A percentile compares a stretch with the other conserved stretches of the same genome.
Evolutionary conservation across 2,797 vertebrate species (phyloP).

Genomic region (Tokudaia tokunoshimensis): DNA sequence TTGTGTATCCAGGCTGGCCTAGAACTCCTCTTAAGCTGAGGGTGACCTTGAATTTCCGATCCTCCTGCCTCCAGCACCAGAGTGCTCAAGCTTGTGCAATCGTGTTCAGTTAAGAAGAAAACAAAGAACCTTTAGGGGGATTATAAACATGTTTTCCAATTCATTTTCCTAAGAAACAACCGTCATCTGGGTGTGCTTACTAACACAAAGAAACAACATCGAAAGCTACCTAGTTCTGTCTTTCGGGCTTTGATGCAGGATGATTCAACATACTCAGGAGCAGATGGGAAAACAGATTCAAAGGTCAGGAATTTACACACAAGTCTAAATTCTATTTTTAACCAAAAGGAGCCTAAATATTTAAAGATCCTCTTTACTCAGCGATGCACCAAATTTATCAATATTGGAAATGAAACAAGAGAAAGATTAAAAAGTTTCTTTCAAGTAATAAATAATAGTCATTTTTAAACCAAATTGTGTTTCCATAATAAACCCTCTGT

Average conservation of each 20-base stretch:
- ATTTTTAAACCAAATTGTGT: slow-evolving; percentile 18
- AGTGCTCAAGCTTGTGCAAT: background rate
- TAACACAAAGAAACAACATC: background rate
- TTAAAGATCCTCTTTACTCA: slow-evolving; percentile 9
- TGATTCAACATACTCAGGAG: background rate
- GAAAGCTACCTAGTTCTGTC: background rate
- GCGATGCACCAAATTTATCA: background rate
- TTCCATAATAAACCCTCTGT: background rate
- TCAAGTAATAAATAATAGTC: background rate
- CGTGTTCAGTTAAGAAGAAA: background rate
- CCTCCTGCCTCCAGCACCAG: background rate
- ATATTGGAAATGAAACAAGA: background rate
- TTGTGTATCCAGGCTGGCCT: background rate
- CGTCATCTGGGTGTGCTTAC: background rate
- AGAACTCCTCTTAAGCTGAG: background rate
- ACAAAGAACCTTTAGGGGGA: slow-evolving; percentile 21
- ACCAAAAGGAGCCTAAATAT: background rate
- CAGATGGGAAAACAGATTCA: slow-evolving; percentile 22
- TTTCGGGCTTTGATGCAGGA: background rate
- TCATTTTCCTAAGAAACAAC: slow-evolving; percentile 29
- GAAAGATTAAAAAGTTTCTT: background rate
- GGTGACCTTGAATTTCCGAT: background rate
- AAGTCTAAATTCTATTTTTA: background rate
- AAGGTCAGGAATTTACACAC: background rate
- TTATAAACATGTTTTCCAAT: slow-evolving; percentile 32